Percentiles rank a stretch among this genome's conserved stretches.
Conservation (phyloP, 2,113 vertebrate genomes). For the Tricholaema leucomelas region DNA sequence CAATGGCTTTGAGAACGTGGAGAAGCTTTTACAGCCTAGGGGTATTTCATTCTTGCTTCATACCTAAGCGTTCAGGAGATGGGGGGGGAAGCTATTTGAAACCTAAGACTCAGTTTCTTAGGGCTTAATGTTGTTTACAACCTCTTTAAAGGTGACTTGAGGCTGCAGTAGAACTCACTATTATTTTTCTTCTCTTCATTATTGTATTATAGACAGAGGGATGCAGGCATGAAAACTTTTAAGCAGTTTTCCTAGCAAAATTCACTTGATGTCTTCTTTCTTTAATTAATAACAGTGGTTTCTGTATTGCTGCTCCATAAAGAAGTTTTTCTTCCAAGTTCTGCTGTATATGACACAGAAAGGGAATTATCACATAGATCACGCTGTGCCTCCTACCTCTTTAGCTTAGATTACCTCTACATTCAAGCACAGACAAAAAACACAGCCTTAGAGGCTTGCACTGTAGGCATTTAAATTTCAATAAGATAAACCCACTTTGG, state of each 20-base stretch:
- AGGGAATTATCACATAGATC: rapidly evolving
- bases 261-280: neutral
- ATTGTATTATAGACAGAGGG: neutral
- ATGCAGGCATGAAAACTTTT: neutral
- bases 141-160: neutral
- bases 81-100: neutral
- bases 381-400: neutral
- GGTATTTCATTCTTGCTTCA: neutral
- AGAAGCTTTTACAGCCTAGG: neutral
- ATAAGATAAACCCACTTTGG: neutral
- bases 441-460: neutral
- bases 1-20: neutral
- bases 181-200: neutral
- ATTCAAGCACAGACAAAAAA: neutral
- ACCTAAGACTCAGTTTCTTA: neutral
- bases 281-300: neutral
- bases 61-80: neutral
- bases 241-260: neutral
- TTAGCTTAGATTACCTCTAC: neutral
- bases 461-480: neutral
- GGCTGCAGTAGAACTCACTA: neutral
- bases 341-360: rapidly evolving
- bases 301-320: neutral
- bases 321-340: neutral
- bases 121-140: neutral